phyloP scores from a whole-genome alignment of 2,888 invertebrate species.

The Hydropsyche betteni region DNA sequence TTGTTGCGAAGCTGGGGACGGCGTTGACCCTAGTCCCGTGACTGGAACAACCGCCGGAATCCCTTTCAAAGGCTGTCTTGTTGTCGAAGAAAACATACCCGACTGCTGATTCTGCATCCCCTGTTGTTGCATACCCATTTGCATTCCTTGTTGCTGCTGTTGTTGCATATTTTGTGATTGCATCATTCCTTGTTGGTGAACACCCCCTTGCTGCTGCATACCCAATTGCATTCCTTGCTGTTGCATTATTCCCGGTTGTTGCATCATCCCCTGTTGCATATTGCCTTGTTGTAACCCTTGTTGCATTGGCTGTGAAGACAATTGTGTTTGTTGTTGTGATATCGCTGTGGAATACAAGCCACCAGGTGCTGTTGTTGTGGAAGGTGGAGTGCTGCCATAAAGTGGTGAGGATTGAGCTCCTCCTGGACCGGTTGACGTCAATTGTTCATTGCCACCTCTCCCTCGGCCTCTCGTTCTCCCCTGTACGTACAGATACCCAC shows the following conservation, averaged over 20 bases:
- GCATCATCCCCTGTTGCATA: constrained; percentile 51
- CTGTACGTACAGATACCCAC: constrained; percentile 54
- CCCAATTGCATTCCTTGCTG: constrained; percentile 52
- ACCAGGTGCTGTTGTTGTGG: constrained; percentile 50
- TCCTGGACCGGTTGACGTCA: constrained; percentile 51
- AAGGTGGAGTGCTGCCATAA: constrained; percentile 49
- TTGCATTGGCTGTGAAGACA: constrained; percentile 48
- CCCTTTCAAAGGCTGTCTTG: constrained; percentile 61
- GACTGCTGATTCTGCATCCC: constrained; percentile 55
- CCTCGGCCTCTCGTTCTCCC: constrained; percentile 67
- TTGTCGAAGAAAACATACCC: constrained; percentile 51
- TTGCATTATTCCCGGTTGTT: constrained; percentile 48
- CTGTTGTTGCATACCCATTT: constrained; percentile 53
- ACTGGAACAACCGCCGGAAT: constrained; percentile 64
- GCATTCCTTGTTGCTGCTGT: constrained; percentile 55
- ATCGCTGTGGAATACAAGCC: constrained; percentile 49
- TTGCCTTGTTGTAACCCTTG: constrained; percentile 54
- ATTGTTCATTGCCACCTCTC: constrained; percentile 54
- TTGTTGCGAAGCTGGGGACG: constrained; percentile 58
- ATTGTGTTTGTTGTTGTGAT: constrained; percentile 50
- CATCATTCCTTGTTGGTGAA: constrained; percentile 53
- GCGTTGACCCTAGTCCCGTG: constrained; percentile 57
- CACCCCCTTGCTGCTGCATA: constrained; percentile 53
- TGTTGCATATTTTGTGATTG: constrained; percentile 53
- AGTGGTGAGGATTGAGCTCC: constrained; percentile 53